Evolutionary conservation across 1,140 invertebrate genomes (phyloP).

Genomic region (Apis laboriosa): DNA sequence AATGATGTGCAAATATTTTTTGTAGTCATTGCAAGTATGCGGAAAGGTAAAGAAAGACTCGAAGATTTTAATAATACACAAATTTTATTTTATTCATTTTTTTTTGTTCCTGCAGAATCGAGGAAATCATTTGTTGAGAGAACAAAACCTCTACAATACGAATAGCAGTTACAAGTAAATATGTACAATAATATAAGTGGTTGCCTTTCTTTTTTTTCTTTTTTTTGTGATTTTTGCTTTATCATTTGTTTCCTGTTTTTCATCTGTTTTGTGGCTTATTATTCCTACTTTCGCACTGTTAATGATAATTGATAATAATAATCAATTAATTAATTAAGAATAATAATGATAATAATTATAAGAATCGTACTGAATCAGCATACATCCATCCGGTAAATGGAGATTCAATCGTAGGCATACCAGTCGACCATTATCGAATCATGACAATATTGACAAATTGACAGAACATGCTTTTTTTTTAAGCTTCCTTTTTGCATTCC

Average conservation of each 20-base stretch:
- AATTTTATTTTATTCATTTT: constrained; percentile 75
- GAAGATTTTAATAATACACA: constrained; percentile 72
- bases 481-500: constrained; percentile 4
- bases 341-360: constrained; percentile 71
- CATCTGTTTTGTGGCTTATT: constrained; percentile 53
- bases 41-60: neutral
- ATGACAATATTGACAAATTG: constrained; percentile 64
- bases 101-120: constrained; percentile 68
- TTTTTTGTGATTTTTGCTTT: constrained; percentile 44
- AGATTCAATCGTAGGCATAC: constrained; percentile 56
- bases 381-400: constrained; percentile 58
- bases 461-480: constrained; percentile 55
- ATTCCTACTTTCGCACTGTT: constrained; percentile 62
- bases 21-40: too few species aligned
- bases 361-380: constrained; percentile 69
- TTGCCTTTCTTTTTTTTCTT: constrained; percentile 55
- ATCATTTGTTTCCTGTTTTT: constrained; percentile 49
- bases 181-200: constrained; percentile 72
- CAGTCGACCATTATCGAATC: constrained; percentile 59
- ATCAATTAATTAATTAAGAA: constrained; percentile 69
- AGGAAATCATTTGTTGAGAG: constrained; percentile 70
- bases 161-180: constrained; percentile 69
- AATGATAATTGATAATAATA: constrained; percentile 71
- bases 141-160: constrained; percentile 69
- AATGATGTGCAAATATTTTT: too few species aligned